Evolutionary conservation across 1,140 invertebrate species (phyloP).

Genomic region (Platyura marginata): DNA sequence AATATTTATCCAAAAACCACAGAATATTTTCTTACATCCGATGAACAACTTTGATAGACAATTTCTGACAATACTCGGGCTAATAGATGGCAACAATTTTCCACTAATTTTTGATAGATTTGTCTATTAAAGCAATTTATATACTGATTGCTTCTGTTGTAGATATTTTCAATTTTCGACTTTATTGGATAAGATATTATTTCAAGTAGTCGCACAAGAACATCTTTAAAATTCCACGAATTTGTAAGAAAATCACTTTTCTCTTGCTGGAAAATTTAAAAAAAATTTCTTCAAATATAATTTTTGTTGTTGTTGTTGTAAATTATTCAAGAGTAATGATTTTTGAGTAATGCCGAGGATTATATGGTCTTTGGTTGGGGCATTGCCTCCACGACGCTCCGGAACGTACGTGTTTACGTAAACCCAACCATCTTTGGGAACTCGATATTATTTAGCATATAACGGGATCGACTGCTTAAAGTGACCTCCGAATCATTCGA

Average conservation of each 20-base stretch:
- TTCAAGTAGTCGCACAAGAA: slow-evolving; percentile 63
- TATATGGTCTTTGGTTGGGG: too few relatives aligned
- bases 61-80: slow-evolving; percentile 77
- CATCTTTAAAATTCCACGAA: slow-evolving; percentile 64
- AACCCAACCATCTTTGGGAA: too few relatives aligned
- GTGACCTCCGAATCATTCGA: too few relatives aligned
- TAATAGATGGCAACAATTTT: slow-evolving; percentile 71
- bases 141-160: slow-evolving; percentile 14
- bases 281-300: too few relatives aligned
- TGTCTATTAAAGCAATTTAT: slow-evolving; percentile 11
- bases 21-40: slow-evolving; percentile 10
- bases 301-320: too few relatives aligned
- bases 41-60: slow-evolving; percentile 40
- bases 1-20: slow-evolving; percentile 6
- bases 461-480: too few relatives aligned
- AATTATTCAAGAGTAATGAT: too few relatives aligned
- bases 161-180: slow-evolving; percentile 27
- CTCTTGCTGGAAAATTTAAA: slow-evolving; percentile 18
- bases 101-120: slow-evolving; percentile 35
- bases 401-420: too few relatives aligned
- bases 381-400: too few relatives aligned
- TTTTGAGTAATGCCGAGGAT: too few relatives aligned
- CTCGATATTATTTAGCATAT: too few relatives aligned
- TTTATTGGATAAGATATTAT: slow-evolving; percentile 64
- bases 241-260: slow-evolving; percentile 28